phyloP scores from a whole-genome alignment of 2,113 vertebrate genomes.

The Corvus moneduloides region DNA sequence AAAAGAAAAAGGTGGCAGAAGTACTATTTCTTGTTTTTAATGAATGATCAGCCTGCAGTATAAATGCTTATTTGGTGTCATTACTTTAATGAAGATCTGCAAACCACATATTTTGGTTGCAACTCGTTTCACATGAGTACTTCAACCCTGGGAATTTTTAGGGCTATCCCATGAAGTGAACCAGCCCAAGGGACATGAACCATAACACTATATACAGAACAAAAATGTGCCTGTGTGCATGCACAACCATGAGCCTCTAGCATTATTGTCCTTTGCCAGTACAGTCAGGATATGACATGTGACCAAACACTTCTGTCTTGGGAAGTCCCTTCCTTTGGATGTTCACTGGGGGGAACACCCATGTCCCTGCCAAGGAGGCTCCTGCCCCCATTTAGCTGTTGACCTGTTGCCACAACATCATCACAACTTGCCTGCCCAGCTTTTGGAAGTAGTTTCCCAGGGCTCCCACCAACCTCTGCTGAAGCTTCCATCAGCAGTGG shows the following conservation, averaged over 20 bases:
- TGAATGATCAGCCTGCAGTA: neutral
- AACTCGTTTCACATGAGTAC: neutral
- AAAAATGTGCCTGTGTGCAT: neutral
- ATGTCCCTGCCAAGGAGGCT: neutral
- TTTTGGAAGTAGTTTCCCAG: neutral
- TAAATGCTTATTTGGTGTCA: neutral
- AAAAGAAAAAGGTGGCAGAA: neutral
- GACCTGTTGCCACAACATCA: neutral
- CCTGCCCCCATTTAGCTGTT: rapidly evolving
- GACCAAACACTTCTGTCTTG: neutral
- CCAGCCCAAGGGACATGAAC: neutral
- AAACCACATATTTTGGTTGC: neutral
- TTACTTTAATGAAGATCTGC: constrained; percentile 20
- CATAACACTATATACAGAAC: neutral
- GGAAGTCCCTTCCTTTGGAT: neutral
- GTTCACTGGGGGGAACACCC: neutral
- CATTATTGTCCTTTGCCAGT: neutral
- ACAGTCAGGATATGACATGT: neutral
- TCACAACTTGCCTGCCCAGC: neutral
- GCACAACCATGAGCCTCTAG: rapidly evolving
- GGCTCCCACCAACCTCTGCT: neutral
- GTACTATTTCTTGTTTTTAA: neutral
- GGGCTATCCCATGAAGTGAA: neutral
- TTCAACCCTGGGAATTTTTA: neutral
- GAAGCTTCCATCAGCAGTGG: neutral